phyloP scores from a whole-genome alignment of 2,113 vertebrate species.

The Sitta europaea region DNA sequence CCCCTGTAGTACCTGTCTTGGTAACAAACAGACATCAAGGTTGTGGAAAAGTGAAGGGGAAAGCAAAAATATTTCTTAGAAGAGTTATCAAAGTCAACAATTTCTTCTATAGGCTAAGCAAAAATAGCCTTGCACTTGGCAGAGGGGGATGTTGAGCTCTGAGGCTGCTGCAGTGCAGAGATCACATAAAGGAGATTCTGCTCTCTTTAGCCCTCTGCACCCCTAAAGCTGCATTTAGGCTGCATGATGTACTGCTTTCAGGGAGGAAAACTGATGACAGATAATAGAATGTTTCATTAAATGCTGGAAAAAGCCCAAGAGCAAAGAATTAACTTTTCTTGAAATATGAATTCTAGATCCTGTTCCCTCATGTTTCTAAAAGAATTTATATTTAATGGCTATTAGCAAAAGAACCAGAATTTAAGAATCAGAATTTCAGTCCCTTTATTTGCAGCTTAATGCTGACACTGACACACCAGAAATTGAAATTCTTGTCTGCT shows the following conservation, averaged over 20 bases:
- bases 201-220: background rate
- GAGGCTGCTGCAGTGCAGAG: background rate
- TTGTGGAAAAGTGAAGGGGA: background rate
- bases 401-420: background rate
- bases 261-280: background rate
- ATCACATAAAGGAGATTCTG: background rate
- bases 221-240: background rate
- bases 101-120: background rate
- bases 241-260: background rate
- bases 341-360: background rate
- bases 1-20: background rate
- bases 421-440: background rate
- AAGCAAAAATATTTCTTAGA: background rate
- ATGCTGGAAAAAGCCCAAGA: background rate
- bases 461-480: background rate
- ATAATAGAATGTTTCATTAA: background rate
- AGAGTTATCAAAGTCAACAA: background rate
- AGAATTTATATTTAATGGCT: background rate
- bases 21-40: background rate
- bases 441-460: background rate
- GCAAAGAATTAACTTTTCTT: background rate
- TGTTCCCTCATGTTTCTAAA: background rate
- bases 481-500: background rate
- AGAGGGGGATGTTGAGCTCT: background rate
- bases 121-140: background rate